Evolutionary conservation across 2,888 invertebrate genomes (phyloP).

Genomic region (Drosophila siamana): DNA sequence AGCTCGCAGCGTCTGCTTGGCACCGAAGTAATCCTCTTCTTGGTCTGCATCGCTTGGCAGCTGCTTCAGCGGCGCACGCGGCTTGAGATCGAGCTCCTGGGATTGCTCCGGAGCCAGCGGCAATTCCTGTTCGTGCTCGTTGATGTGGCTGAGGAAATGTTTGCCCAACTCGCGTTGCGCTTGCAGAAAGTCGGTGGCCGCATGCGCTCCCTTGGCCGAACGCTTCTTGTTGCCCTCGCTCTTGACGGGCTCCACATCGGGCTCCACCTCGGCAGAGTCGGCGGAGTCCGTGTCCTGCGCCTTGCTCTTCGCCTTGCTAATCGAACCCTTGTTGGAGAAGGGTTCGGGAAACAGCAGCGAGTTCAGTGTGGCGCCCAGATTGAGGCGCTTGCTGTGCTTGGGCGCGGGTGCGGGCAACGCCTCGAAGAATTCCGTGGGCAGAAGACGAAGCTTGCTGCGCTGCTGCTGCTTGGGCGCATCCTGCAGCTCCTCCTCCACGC

Average conservation of each 20-base stretch:
- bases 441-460: slow-evolving; percentile 45
- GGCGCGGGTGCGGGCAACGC: slow-evolving; percentile 56
- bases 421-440: slow-evolving; percentile 82
- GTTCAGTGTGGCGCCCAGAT: slow-evolving; percentile 69
- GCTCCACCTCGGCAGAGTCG: slow-evolving; percentile 44
- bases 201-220: slow-evolving; percentile 40
- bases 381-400: slow-evolving; percentile 48
- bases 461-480: slow-evolving; percentile 11
- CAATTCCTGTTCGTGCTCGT: slow-evolving; percentile 46
- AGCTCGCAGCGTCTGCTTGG: slow-evolving; percentile 22
- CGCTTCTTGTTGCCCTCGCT: slow-evolving; percentile 39
- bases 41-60: slow-evolving; percentile 6
- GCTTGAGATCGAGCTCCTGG: slow-evolving; percentile 1
- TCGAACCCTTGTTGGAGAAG: slow-evolving; percentile 60
- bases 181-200: slow-evolving; percentile 65
- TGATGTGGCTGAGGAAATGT: slow-evolving; percentile 65
- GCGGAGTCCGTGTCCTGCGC: slow-evolving; percentile 20
- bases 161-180: slow-evolving; percentile 72
- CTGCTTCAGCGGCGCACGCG: background rate
- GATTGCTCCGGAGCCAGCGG: slow-evolving; percentile 29
- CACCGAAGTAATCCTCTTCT: slow-evolving; percentile 59
- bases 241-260: slow-evolving; percentile 52
- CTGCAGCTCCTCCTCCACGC: slow-evolving; percentile 23
- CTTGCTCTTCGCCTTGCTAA: slow-evolving; percentile 26
- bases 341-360: slow-evolving; percentile 73